These are phyloP conservation scores for Colistium nudipinnis DNA, from an alignment of 2,113 vertebrate species.

Conservation along the genomic window DNA sequence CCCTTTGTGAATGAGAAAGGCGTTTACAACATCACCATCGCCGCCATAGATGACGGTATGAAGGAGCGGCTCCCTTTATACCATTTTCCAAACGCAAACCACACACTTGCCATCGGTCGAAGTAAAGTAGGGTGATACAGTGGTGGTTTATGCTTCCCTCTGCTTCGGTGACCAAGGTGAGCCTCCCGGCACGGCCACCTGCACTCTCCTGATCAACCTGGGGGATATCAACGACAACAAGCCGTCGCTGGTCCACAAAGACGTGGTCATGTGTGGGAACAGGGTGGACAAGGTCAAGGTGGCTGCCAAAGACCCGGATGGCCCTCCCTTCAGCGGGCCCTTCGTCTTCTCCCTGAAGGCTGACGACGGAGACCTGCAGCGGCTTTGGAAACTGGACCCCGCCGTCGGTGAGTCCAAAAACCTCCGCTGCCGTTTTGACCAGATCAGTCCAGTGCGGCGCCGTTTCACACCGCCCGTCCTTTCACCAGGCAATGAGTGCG, in stretches of 20 bases:
- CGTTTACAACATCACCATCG: conserved; percentile 75
- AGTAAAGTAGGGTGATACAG: neutral
- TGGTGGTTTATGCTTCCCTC: neutral
- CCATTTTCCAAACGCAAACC: neutral
- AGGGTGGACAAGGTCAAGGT: conserved; percentile 49
- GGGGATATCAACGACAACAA: conserved; percentile 79
- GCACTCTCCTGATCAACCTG: conserved; percentile 79
- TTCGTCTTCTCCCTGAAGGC: conserved; percentile 78
- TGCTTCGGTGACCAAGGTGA: conserved; percentile 67
- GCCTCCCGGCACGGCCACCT: conserved; percentile 77
- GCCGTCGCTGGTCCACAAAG: conserved; percentile 64
- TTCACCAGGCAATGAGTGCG: conserved; percentile 56
- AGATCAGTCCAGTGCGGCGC: too few species aligned
- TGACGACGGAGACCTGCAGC: conserved; percentile 28
- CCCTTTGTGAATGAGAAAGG: conserved; percentile 64
- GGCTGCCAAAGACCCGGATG: conserved; percentile 64
- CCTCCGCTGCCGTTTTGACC: too few species aligned
- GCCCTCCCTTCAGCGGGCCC: conserved; percentile 72
- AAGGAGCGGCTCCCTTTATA: neutral
- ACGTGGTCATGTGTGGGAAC: conserved; percentile 73
- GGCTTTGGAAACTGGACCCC: conserved; percentile 79
- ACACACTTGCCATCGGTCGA: neutral
- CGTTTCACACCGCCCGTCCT: too few species aligned
- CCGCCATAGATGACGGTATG: conserved; percentile 82
- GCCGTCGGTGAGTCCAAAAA: conserved; percentile 56